phyloP scores from a whole-genome alignment of 2,888 invertebrate genomes.

The Pseudanteris insignis region DNA sequence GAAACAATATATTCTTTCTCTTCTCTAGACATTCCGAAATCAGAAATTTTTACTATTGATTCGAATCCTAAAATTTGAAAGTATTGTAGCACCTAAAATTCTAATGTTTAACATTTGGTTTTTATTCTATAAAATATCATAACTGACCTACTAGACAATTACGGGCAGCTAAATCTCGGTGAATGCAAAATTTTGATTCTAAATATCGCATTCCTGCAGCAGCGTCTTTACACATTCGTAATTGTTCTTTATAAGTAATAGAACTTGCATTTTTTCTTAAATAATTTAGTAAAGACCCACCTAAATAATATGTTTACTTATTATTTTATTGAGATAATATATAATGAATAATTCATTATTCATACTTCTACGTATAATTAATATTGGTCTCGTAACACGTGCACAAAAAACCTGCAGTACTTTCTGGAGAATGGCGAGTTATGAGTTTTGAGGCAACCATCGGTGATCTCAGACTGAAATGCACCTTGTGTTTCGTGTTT shows the following conservation, averaged over 20 bases:
- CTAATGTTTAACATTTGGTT: background rate
- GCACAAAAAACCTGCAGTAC: no score
- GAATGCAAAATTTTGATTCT: constrained; percentile 95
- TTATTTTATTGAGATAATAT: no score
- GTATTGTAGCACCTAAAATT: background rate
- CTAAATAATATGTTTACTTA: constrained; percentile 63
- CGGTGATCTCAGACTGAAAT: no score
- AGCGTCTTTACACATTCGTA: constrained; percentile 93
- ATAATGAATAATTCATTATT: no score
- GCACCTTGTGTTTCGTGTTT: no score
- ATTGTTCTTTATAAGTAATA: constrained; percentile 75
- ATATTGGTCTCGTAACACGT: no score
- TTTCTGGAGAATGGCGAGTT: no score
- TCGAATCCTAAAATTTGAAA: constrained; percentile 73
- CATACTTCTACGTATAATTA: no score
- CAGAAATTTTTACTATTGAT: constrained; percentile 93
- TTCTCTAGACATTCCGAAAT: constrained; percentile 97
- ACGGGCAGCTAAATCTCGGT: constrained; percentile 92
- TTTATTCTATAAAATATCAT: no score
- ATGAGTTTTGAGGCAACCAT: no score
- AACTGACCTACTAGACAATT: constrained; percentile 85
- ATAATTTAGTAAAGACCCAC: constrained; percentile 90
- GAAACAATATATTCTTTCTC: constrained; percentile 97
- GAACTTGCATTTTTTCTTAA: constrained; percentile 80
- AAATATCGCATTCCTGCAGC: constrained; percentile 95